Conservation (phyloP, 2,888 invertebrate genomes). For the Spodoptera picta region DNA sequence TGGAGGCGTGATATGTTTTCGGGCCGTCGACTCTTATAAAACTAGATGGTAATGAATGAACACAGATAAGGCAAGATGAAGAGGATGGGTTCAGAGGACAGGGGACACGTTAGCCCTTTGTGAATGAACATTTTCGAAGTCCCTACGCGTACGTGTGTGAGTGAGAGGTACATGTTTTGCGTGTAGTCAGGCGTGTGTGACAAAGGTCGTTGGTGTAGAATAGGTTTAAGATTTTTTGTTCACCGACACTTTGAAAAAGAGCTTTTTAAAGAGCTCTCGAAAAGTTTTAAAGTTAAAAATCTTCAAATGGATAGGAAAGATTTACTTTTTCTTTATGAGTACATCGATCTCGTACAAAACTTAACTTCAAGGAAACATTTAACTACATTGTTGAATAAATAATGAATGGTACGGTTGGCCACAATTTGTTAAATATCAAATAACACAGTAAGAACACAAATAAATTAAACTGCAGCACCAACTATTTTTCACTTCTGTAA, state of each 20-base stretch:
- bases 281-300: constrained; percentile 35
- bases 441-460: constrained; percentile 9
- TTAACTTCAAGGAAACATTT: too few species aligned
- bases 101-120: constrained; percentile 78
- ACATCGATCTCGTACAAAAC: too few species aligned
- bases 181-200: constrained; percentile 65
- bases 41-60: constrained; percentile 89
- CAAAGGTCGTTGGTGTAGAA: constrained; percentile 62
- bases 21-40: constrained; percentile 86
- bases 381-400: too few species aligned
- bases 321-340: too few species aligned
- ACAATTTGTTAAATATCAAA: too few species aligned
- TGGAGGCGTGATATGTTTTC: constrained; percentile 86
- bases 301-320: constrained; percentile 4
- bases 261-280: constrained; percentile 48
- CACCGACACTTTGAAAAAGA: constrained; percentile 47
- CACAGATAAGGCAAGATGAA: constrained; percentile 83
- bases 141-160: constrained; percentile 58
- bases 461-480: constrained; percentile 36
- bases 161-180: constrained; percentile 66
- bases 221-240: constrained; percentile 58
- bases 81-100: constrained; percentile 79
- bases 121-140: constrained; percentile 78
- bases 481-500: constrained; percentile 51
- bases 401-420: too few species aligned